Evolutionary conservation across 2,888 invertebrate species (phyloP), one percentile per base, ranked within the genome.

Genomic region (Troides helena): DNA sequence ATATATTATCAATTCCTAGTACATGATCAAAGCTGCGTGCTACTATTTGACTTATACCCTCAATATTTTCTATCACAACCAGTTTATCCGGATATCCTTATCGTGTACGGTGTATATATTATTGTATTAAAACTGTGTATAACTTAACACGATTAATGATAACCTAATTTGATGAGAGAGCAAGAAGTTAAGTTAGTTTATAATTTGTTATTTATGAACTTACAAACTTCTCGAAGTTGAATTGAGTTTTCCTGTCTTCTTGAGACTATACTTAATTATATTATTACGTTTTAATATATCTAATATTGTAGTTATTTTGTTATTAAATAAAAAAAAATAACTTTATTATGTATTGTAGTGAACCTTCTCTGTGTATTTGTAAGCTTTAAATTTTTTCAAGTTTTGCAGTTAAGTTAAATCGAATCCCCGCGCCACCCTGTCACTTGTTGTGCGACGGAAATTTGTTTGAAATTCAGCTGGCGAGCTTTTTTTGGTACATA

Each of bases 341-440:
- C 14, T 46, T 12, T 46, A 46, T 46, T 14, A 46, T 46, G 21
- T 68, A 69, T 66, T 70, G 67, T 63, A 59, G 36, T 12, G 12
- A 59, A 23, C 17, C 0, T n/a, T 60, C 36, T 36, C 6, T 36
- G 3, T 8, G 18, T 50, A 65, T 58, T 65, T 65, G 58, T 58
- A 25, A 12, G 57, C 36, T 46, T 18, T 66, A 50, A 50, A 66
- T 60, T 68, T 68, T 69, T 53, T 43, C 60, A 65, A 65, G 61
- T n/a, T 69, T 69, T 65, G 60, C 60, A 60, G 39, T 68, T 63
- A 69, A 69, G 65, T 69, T 69, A 65, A 69, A 69, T 69, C 65
- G 69, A 65, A 65, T 69, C 65, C 65, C 60, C 61, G n/a, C 59
- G 67, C 58, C 46, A 46, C 56, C 60, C 65, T 56, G 69, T 65